phyloP scores from a whole-genome alignment of 2,797 vertebrate species.

The Silurus lanzhouensis region DNA sequence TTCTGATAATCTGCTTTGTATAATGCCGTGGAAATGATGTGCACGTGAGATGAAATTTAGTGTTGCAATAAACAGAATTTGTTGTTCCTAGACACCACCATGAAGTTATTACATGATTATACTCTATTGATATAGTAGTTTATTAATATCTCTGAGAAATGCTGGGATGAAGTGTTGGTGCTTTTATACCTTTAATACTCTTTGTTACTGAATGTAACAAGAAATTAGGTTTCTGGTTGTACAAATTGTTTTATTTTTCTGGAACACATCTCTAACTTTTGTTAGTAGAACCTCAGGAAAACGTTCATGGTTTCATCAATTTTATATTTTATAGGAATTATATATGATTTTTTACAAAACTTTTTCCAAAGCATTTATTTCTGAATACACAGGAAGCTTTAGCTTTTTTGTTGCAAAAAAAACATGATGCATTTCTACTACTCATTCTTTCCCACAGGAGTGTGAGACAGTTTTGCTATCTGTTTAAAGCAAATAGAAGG shows the following conservation, averaged over 20 bases:
- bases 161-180: too few relatives aligned
- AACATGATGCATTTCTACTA: not conserved
- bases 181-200: not conserved
- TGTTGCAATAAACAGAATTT: not conserved
- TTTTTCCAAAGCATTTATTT: not conserved
- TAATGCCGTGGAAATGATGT: not conserved
- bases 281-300: not conserved
- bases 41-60: not conserved
- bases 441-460: not conserved
- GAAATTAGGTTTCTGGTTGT: not conserved
- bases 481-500: constrained; percentile 13
- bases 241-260: not conserved
- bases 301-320: not conserved
- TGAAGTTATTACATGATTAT: not conserved
- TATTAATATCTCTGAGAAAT: not conserved
- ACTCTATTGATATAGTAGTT: too few relatives aligned
- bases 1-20: not conserved
- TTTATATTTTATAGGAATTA: not conserved
- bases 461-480: constrained; percentile 10
- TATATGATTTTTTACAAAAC: too few relatives aligned
- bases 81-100: not conserved
- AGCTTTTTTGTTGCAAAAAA: not conserved
- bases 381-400: not conserved
- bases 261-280: not conserved
- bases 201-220: not conserved